Evolutionary conservation across 2,888 invertebrate species (phyloP).

Genomic region (Alentia gelatinosa): DNA sequence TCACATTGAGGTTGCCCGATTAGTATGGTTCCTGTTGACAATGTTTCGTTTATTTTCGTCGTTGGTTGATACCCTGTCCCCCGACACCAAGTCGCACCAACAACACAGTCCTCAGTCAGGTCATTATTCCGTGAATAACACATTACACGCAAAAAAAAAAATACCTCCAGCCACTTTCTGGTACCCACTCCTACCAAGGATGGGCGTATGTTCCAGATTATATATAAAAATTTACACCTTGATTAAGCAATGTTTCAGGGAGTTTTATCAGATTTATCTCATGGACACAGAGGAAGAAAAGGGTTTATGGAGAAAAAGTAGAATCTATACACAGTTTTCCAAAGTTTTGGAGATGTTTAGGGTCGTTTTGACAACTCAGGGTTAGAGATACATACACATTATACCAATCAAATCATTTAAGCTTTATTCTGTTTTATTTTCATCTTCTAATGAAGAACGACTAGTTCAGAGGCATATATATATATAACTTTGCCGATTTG

Average conservation of each 20-base stretch:
- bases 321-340: neutral
- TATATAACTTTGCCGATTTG: neutral
- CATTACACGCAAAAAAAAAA: too few relatives aligned
- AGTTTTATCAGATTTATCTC: neutral
- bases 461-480: constrained; percentile 40
- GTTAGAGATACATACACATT: neutral
- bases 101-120: neutral
- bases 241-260: neutral
- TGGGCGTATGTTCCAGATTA: neutral
- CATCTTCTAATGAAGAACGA: constrained; percentile 40
- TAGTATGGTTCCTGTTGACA: neutral
- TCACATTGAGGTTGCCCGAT: neutral
- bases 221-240: neutral
- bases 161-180: neutral
- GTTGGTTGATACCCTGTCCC: neutral
- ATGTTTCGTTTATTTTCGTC: neutral
- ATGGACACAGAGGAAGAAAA: neutral
- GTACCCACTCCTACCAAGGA: neutral
- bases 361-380: constrained; percentile 12
- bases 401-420: constrained; percentile 9
- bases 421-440: neutral
- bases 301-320: neutral
- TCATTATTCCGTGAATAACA: too few relatives aligned
- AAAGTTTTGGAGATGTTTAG: neutral
- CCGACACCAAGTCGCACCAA: neutral